Conservation (phyloP, 2,888 invertebrate species). For the Loripinus fragilis region DNA sequence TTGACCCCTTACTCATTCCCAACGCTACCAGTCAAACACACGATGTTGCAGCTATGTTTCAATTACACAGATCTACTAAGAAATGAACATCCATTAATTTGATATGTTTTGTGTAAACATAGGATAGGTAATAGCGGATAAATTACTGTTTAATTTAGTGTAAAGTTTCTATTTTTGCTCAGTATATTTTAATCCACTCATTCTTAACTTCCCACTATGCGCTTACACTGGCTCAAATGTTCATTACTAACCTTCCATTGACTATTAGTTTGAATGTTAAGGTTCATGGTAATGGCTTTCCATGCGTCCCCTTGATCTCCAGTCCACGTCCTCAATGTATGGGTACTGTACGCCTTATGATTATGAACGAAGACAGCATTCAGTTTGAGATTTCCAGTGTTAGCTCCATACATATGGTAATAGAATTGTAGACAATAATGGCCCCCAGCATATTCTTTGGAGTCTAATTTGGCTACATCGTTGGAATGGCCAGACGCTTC, state of each 20-base stretch:
- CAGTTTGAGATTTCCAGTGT: slow-evolving; percentile 65
- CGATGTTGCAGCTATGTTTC: too few relatives aligned
- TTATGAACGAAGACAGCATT: slow-evolving; percentile 42
- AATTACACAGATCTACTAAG: too few relatives aligned
- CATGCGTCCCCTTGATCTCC: slow-evolving; percentile 66
- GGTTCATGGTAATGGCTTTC: slow-evolving; percentile 53
- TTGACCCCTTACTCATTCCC: too few relatives aligned
- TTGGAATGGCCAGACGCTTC: slow-evolving; percentile 66
- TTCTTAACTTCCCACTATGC: too few relatives aligned
- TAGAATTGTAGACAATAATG: slow-evolving; percentile 73
- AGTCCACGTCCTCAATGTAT: slow-evolving; percentile 41
- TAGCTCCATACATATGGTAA: slow-evolving; percentile 73
- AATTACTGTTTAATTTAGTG: too few relatives aligned
- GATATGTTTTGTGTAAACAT: too few relatives aligned
- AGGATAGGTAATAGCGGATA: too few relatives aligned
- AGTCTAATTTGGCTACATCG: slow-evolving; percentile 61
- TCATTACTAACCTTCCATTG: slow-evolving; percentile 60
- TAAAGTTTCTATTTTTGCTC: too few relatives aligned
- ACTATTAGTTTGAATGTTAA: slow-evolving; percentile 50
- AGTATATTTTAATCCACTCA: too few relatives aligned
- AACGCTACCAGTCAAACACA: too few relatives aligned
- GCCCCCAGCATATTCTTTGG: slow-evolving; percentile 61
- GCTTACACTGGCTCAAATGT: too few relatives aligned
- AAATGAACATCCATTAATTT: too few relatives aligned
- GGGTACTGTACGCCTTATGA: background rate